Percentiles rank a stretch among this genome's conserved stretches.
These are phyloP conservation scores for Girardinus metallicus DNA, from an alignment of 2,797 vertebrate genomes.

Conservation along the genomic window DNA sequence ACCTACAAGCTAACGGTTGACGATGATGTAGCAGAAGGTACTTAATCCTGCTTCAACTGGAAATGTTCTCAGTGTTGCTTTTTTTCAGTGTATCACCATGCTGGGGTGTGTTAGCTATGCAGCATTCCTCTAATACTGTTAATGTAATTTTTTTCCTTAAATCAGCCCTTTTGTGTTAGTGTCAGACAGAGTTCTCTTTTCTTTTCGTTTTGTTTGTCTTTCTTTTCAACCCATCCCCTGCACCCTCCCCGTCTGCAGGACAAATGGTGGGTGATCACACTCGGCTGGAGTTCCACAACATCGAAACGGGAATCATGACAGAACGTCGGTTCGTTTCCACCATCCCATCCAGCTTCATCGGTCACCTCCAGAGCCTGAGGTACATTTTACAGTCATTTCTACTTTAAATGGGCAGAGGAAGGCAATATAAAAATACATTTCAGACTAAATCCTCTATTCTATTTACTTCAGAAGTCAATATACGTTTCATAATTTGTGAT, in stretches of 20 bases:
- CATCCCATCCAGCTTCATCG: slow-evolving; percentile 97
- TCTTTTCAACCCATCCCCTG: slow-evolving; percentile 80
- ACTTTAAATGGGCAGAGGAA: neutral
- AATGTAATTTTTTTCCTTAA: slow-evolving; percentile 73
- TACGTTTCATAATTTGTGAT: too few species aligned
- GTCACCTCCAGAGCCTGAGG: slow-evolving; percentile 98
- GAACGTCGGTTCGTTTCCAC: slow-evolving; percentile 94
- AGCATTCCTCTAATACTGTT: slow-evolving; percentile 64
- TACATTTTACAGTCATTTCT: slow-evolving; percentile 25
- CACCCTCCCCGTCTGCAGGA: slow-evolving; percentile 84
- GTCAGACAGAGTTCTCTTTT: slow-evolving; percentile 80
- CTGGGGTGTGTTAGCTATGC: slow-evolving; percentile 37
- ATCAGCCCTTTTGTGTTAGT: slow-evolving; percentile 81
- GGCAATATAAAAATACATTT: neutral
- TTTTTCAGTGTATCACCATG: slow-evolving; percentile 37
- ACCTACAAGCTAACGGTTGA: slow-evolving; percentile 97
- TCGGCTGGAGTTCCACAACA: slow-evolving; percentile 98
- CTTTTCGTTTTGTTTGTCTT: slow-evolving; percentile 77
- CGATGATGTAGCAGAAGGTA: slow-evolving; percentile 98
- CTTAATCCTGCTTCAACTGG: slow-evolving; percentile 64
- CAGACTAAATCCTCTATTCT: neutral
- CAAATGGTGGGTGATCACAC: slow-evolving; percentile 99
- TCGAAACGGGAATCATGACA: slow-evolving; percentile 97
- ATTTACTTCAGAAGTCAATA: neutral
- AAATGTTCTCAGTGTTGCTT: slow-evolving; percentile 45